These are phyloP conservation scores for Mustela nigripes DNA, from an alignment of 2,113 vertebrate species.

Conservation along the genomic window DNA sequence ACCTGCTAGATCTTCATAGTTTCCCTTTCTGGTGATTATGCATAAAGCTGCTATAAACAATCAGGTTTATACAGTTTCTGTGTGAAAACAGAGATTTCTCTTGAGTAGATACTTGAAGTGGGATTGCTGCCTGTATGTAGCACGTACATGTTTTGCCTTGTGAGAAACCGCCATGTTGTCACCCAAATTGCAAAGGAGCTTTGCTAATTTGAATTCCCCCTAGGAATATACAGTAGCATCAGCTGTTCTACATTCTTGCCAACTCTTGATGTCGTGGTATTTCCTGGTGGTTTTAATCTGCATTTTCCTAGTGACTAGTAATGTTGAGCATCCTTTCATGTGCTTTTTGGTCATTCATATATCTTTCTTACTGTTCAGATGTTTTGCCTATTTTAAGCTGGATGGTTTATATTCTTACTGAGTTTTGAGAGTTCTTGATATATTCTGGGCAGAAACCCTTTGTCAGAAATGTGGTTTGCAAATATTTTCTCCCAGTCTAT, in stretches of 20 bases:
- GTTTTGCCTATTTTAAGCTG: neutral
- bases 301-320: neutral
- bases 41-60: neutral
- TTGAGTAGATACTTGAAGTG: neutral
- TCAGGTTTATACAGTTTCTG: neutral
- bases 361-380: neutral
- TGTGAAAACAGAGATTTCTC: neutral
- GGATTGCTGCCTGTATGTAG: neutral
- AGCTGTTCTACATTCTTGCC: neutral
- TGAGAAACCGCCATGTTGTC: neutral
- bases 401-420: neutral
- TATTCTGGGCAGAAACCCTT: neutral
- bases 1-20: neutral
- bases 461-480: neutral
- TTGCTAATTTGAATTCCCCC: neutral
- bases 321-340: neutral
- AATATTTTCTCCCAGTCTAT: neutral
- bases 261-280: neutral
- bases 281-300: neutral
- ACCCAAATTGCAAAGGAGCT: neutral
- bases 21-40: neutral
- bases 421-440: neutral
- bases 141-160: neutral
- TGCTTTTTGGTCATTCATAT: neutral
- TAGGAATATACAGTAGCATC: neutral